These are phyloP conservation scores for Lepus townsendii DNA, from an alignment of 2,797 vertebrate species.

Conservation along the genomic window DNA sequence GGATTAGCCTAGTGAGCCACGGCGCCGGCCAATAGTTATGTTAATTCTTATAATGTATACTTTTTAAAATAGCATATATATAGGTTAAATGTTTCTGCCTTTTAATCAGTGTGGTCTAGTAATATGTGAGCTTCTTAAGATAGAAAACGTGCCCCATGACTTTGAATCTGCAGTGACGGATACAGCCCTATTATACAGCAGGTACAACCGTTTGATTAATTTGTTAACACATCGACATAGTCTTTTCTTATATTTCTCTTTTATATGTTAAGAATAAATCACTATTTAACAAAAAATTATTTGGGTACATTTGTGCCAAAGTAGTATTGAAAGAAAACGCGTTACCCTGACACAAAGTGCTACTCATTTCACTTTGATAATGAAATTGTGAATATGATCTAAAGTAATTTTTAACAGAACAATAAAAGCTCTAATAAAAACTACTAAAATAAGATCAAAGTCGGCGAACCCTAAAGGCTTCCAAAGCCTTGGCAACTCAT, in stretches of 20 bases:
- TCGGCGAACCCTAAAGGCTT: no score
- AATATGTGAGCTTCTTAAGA: background rate
- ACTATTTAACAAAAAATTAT: background rate
- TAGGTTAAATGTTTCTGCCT: background rate
- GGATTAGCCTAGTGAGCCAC: no score
- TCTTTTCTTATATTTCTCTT: background rate
- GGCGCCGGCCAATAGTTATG: no score
- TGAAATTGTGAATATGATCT: background rate
- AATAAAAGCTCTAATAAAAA: background rate
- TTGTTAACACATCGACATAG: background rate
- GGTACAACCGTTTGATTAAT: background rate
- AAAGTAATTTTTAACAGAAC: background rate
- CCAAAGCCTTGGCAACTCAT: no score
- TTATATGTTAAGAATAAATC: background rate
- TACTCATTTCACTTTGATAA: background rate
- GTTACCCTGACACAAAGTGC: background rate
- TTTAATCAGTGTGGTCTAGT: background rate
- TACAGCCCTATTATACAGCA: background rate
- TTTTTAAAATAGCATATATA: background rate
- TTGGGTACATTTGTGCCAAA: background rate
- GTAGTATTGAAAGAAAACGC: background rate
- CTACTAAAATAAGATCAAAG: background rate
- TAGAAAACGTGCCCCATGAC: background rate
- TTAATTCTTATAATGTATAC: background rate
- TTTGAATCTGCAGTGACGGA: background rate